Evolutionary conservation across 2,113 vertebrate genomes (phyloP).

Genomic region (Bubo scandiacus): DNA sequence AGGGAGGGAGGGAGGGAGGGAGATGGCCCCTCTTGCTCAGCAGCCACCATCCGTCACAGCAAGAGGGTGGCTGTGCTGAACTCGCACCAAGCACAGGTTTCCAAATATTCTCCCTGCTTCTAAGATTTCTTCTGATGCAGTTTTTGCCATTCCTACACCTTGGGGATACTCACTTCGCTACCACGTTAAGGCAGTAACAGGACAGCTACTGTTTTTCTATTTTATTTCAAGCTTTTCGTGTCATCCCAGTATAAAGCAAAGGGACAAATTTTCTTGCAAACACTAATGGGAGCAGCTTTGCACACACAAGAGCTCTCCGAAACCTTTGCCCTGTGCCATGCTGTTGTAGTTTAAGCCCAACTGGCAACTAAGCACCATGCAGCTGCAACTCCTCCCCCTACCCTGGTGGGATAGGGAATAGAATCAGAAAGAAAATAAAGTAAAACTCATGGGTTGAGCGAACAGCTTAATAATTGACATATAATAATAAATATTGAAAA

Average conservation of each 20-base stretch:
- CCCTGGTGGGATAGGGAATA: no score
- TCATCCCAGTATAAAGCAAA: background rate
- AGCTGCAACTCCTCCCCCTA: no score
- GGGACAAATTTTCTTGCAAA: background rate
- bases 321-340: background rate
- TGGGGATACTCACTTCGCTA: background rate
- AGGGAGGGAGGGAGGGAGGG: background rate
- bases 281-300: background rate
- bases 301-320: background rate
- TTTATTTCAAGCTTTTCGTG: background rate
- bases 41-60: background rate
- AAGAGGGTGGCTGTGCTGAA: background rate
- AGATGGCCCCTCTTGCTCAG: fast-evolving
- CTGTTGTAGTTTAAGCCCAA: no score
- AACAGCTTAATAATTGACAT: no score
- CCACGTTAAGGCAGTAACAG: background rate
- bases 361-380: no score
- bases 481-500: no score
- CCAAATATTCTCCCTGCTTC: background rate
- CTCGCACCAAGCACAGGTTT: background rate
- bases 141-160: background rate
- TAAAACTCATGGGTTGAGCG: no score
- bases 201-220: background rate
- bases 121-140: background rate
- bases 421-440: no score